These are phyloP conservation scores for Antigone vipio DNA, from an alignment of 2,113 vertebrate species.

Conservation along the genomic window DNA sequence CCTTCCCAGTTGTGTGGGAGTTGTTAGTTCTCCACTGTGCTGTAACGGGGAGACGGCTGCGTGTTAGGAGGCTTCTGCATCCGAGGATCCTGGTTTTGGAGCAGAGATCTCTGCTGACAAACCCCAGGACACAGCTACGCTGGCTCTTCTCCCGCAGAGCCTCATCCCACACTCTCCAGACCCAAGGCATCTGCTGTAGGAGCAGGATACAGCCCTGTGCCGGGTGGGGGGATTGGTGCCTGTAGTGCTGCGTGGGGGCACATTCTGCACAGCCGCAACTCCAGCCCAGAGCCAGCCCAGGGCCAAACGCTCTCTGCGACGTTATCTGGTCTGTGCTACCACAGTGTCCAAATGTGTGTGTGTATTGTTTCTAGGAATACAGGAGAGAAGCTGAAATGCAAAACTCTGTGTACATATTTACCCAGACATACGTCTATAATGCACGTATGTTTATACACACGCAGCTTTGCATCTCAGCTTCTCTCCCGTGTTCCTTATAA, in stretches of 20 bases:
- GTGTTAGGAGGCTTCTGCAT: accelerated
- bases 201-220: neutral
- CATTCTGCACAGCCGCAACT: accelerated
- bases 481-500: neutral
- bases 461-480: neutral
- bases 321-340: accelerated
- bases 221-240: accelerated
- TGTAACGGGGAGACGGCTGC: accelerated
- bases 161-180: accelerated
- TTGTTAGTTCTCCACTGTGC: neutral
- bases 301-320: accelerated
- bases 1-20: neutral
- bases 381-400: neutral
- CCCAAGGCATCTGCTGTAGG: neutral
- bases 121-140: accelerated
- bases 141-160: neutral
- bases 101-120: neutral
- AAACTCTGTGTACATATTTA: neutral
- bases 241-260: accelerated
- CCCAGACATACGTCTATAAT: accelerated
- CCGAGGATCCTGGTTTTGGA: accelerated
- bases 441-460: accelerated
- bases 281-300: neutral
- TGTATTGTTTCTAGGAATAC: accelerated
- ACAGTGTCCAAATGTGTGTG: neutral